Percentiles rank a stretch among this genome's conserved stretches.
Conservation (phyloP, 2,113 vertebrate species). For the Ochotona princeps region DNA sequence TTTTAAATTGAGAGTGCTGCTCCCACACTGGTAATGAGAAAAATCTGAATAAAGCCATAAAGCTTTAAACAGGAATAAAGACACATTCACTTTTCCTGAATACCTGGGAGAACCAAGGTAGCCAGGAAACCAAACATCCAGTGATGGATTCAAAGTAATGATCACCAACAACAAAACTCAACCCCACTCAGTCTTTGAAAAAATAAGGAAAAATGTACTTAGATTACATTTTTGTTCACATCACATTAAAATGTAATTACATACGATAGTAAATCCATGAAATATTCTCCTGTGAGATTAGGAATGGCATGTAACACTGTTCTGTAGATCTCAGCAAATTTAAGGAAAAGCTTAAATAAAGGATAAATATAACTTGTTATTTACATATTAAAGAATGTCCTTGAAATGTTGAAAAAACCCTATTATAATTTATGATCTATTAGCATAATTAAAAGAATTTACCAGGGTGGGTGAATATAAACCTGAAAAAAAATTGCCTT, state of each 20-base stretch:
- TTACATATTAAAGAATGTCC: neutral
- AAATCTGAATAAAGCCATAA: slow-evolving; percentile 11
- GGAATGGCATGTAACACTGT: neutral
- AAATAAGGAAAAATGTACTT: neutral
- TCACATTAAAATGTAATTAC: neutral
- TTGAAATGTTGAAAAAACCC: neutral
- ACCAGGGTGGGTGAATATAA: neutral
- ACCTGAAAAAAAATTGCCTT: neutral
- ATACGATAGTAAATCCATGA: neutral
- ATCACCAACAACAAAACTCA: neutral
- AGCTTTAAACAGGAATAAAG: neutral
- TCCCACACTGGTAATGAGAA: neutral
- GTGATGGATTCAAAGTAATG: neutral
- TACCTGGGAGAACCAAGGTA: neutral
- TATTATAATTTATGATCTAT: neutral
- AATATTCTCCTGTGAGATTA: neutral
- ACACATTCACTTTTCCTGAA: neutral
- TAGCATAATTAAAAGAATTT: neutral
- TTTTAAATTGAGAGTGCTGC: neutral
- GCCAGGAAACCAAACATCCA: neutral
- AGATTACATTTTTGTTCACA: no score
- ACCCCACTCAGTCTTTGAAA: neutral
- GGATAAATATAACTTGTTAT: neutral
- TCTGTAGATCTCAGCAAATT: neutral
- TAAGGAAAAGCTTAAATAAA: neutral